These are phyloP conservation scores for Lithophane semibrunnea DNA, from an alignment of 2,888 invertebrate species.

Conservation along the genomic window DNA sequence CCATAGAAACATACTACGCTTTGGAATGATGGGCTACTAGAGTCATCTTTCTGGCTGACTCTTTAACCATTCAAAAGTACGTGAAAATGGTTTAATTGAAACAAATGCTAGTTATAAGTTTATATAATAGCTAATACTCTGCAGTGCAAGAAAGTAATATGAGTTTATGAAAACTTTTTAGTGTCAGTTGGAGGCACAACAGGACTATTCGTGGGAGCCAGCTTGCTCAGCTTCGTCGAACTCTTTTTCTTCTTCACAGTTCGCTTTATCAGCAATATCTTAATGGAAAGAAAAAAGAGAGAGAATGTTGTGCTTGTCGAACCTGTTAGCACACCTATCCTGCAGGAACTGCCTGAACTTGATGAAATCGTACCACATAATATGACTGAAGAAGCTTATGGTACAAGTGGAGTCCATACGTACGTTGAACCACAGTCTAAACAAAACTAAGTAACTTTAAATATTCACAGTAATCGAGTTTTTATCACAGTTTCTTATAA, in stretches of 20 bases:
- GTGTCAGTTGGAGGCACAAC: slow-evolving; percentile 92
- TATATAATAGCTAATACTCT: background rate
- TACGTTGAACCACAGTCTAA: background rate
- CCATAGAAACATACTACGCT: background rate
- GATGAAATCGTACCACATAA: slow-evolving; percentile 19
- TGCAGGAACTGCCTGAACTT: slow-evolving; percentile 7
- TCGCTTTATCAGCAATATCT: slow-evolving; percentile 85
- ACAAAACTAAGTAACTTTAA: slow-evolving; percentile 11
- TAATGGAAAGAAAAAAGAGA: slow-evolving; percentile 72
- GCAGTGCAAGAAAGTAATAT: background rate
- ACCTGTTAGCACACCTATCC: background rate
- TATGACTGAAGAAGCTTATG: slow-evolving; percentile 33
- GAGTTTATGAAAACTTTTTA: slow-evolving; percentile 71
- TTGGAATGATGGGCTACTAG: background rate
- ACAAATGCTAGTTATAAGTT: background rate
- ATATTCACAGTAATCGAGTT: background rate
- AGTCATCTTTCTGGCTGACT: background rate
- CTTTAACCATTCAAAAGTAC: background rate
- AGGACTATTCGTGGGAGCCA: slow-evolving; percentile 92
- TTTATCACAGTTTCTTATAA: background rate
- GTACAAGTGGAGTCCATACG: slow-evolving; percentile 46
- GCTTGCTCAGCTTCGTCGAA: slow-evolving; percentile 92
- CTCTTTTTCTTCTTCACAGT: slow-evolving; percentile 91
- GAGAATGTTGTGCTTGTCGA: slow-evolving; percentile 16
- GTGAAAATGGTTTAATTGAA: background rate